Conservation (phyloP, 1,140 invertebrate genomes). For the Coenobita brevimanus region DNA sequence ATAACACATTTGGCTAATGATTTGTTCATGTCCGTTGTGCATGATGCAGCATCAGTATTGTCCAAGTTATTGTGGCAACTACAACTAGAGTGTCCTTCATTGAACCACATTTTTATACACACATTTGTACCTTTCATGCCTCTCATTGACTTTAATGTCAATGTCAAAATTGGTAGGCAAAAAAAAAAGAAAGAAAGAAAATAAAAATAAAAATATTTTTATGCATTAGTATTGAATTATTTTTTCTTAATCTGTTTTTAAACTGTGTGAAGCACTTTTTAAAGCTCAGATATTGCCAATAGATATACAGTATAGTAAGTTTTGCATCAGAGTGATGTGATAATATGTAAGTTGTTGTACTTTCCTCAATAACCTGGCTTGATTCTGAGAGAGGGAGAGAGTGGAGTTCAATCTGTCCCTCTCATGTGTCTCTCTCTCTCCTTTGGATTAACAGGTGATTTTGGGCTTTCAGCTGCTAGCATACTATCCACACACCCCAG, state of each 20-base stretch:
- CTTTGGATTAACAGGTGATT: constrained; percentile 67
- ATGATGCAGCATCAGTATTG: constrained; percentile 63
- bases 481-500: constrained; percentile 50
- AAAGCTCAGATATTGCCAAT: no score
- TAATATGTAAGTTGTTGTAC: constrained; percentile 32
- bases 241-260: no score
- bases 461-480: constrained; percentile 63
- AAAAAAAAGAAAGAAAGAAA: no score
- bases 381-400: constrained; percentile 60
- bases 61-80: constrained; percentile 64
- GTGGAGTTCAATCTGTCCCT: constrained; percentile 26
- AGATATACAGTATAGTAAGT: no score
- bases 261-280: no score
- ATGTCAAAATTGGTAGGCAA: no score
- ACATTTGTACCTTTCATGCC: not conserved
- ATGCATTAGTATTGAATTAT: no score
- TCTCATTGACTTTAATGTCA: not conserved
- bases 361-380: constrained; percentile 64
- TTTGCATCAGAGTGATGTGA: no score
- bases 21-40: constrained; percentile 60
- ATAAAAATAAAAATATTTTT: no score
- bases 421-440: constrained; percentile 54
- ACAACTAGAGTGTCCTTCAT: constrained; percentile 34
- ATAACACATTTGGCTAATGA: constrained; percentile 66
- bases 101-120: not conserved